phyloP scores from a whole-genome alignment of 2,797 vertebrate species.

The Anniella stebbinsi region DNA sequence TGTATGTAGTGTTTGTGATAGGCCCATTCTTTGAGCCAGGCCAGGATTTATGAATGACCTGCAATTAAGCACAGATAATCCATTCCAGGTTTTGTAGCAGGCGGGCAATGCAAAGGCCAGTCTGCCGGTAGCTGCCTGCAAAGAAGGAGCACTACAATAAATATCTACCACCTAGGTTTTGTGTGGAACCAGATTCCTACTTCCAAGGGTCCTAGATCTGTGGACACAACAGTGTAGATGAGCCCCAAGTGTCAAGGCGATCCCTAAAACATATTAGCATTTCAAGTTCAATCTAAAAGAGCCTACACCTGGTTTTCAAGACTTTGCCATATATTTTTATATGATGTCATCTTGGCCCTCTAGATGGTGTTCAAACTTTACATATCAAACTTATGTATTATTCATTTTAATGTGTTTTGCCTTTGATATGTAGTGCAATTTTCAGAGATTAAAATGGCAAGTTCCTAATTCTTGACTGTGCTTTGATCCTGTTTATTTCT shows the following conservation, averaged over 20 bases:
- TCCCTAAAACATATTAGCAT: neutral
- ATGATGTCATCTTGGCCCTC: constrained; percentile 57
- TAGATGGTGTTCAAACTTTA: constrained; percentile 76
- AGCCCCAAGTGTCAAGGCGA: neutral
- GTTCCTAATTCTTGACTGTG: constrained; percentile 72
- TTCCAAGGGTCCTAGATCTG: no score
- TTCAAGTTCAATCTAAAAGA: constrained; percentile 24
- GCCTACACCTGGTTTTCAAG: constrained; percentile 18
- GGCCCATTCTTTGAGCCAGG: no score
- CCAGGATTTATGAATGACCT: no score
- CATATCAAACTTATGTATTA: constrained; percentile 67
- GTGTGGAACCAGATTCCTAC: no score
- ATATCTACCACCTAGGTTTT: no score
- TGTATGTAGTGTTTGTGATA: no score
- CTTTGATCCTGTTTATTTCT: constrained; percentile 78
- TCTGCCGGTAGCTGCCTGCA: no score
- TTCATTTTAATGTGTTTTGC: constrained; percentile 67
- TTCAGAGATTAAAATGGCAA: constrained; percentile 77
- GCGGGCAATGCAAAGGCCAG: no score
- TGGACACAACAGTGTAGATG: no score
- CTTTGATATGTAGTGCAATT: constrained; percentile 73
- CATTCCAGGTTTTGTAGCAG: no score
- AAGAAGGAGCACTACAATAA: no score
- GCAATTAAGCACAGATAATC: no score
- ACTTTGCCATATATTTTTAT: neutral